These are phyloP conservation scores for Formica aserva DNA, from an alignment of 2,888 invertebrate species.

Conservation along the genomic window DNA sequence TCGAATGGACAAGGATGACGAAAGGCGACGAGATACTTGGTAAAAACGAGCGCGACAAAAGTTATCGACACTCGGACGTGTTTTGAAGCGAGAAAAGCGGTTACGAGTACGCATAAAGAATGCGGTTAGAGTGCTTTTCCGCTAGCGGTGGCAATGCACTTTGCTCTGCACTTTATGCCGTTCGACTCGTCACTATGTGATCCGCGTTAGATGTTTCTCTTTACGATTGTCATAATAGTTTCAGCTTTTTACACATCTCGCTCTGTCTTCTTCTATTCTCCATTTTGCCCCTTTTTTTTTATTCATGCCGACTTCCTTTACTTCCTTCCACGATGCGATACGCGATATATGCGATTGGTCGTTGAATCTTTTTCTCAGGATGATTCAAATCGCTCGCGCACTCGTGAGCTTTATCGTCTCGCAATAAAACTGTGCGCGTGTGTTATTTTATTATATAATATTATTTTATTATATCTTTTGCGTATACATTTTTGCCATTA, in stretches of 20 bases:
- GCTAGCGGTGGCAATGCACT: constrained; percentile 28
- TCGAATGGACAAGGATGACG: not conserved
- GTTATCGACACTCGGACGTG: constrained; percentile 51
- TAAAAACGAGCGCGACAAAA: constrained; percentile 28
- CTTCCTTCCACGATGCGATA: not conserved
- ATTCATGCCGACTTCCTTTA: constrained; percentile 25
- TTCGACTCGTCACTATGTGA: constrained; percentile 43
- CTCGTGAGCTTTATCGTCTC: not conserved
- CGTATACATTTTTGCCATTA: not conserved
- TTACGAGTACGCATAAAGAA: constrained; percentile 56
- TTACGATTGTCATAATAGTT: constrained; percentile 54
- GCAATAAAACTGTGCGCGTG: constrained; percentile 13
- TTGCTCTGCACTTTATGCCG: constrained; percentile 47
- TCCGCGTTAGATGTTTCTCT: constrained; percentile 46
- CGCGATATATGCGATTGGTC: not conserved
- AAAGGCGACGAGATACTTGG: not conserved
- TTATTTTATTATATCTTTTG: too few relatives aligned
- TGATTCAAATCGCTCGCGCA: constrained; percentile 10
- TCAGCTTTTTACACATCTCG: constrained; percentile 3
- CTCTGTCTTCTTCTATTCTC: not conserved
- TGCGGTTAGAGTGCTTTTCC: constrained; percentile 31
- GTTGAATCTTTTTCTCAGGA: not conserved
- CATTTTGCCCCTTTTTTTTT: constrained; percentile 36
- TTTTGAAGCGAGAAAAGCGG: constrained; percentile 58
- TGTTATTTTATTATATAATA: not conserved